Base-by-base conservation (phyloP, 1,140 invertebrate genomes). In the Drosophila azteca region DNA sequence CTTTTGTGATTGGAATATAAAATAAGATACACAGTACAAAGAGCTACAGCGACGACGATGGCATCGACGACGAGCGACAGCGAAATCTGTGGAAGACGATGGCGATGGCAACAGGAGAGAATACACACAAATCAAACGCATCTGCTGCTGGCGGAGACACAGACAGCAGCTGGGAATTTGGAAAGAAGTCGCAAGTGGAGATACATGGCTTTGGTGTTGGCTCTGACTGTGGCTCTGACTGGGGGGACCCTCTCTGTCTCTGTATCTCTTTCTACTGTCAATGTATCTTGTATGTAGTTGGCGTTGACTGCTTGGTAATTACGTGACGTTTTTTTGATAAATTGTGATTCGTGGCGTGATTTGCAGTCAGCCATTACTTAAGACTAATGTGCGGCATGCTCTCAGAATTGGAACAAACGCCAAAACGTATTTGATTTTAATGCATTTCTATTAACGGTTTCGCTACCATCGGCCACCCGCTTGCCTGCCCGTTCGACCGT, bases 241-340 rank as follows among this genome's bases (percentile, higher is more conserved):
- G 46, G 17, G 17, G 17, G 17, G 17, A 20, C 17, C 17, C 17
- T 11, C 39, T 35, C 31, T 53, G 15, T n/a, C 35, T 46, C 31
- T 52, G 26, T 61, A 58, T 52, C 48, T 57, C 41, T 51, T 53
- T 15, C 17, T 45, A 54, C 60, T 63, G 60, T 54, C 60, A 63
- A 63, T 63, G 62, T 61, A 48, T 53, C 29, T 66, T 26, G 43
- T 58, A 52, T 26, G 43, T 58, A 52, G 65, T 74, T 58, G 54
- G 29, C 66, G 64, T 61, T 72, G 50, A 61, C 39, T 64, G 74
- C 66, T 61, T 75, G 66, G 76, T 88, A 88, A 88, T 88, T 88
- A 88, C 83, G 83, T 88, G 83, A 88, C 84, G 83, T 89, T 89
- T 87, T 88, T 82, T 82, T 82, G 84, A 88, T 83, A 89, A 88